Conservation (phyloP, 2,113 vertebrate genomes). For the Triplophysa rosa region DNA sequence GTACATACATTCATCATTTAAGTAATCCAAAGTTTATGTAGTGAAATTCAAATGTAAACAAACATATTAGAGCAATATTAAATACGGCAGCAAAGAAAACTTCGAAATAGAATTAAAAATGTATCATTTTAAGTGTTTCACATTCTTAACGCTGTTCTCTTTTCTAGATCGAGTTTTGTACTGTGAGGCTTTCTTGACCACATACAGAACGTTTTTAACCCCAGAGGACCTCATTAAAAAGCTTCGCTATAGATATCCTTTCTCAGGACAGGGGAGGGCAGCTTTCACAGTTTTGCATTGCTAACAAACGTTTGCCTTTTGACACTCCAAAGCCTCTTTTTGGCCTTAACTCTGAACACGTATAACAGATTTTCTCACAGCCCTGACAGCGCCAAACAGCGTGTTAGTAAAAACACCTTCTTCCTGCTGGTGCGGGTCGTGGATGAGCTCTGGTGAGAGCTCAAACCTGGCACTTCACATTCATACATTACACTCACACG, state of each 20-base stretch:
- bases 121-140: neutral
- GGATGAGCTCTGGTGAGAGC: slow-evolving; percentile 89
- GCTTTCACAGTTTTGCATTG: neutral
- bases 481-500: neutral
- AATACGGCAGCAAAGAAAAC: too few relatives aligned
- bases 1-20: too few relatives aligned
- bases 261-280: neutral
- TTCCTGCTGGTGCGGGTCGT: slow-evolving; percentile 89
- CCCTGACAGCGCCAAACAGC: slow-evolving; percentile 76
- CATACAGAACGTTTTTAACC: slow-evolving; percentile 89
- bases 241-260: slow-evolving; percentile 94
- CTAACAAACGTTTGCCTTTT: neutral
- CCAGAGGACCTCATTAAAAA: slow-evolving; percentile 89
- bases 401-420: slow-evolving; percentile 89
- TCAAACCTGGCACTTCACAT: slow-evolving; percentile 1
- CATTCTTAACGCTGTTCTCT: slow-evolving; percentile 39
- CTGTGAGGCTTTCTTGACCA: slow-evolving; percentile 92
- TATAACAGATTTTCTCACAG: slow-evolving; percentile 86
- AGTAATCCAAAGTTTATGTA: too few relatives aligned
- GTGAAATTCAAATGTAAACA: too few relatives aligned
- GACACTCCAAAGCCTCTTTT: neutral
- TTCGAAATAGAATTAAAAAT: neutral
- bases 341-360: slow-evolving; percentile 78
- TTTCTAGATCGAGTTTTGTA: slow-evolving; percentile 83
- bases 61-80: too few relatives aligned